Base-by-base conservation (phyloP, 2,113 vertebrate genomes). In the Tyrannus savana region DNA sequence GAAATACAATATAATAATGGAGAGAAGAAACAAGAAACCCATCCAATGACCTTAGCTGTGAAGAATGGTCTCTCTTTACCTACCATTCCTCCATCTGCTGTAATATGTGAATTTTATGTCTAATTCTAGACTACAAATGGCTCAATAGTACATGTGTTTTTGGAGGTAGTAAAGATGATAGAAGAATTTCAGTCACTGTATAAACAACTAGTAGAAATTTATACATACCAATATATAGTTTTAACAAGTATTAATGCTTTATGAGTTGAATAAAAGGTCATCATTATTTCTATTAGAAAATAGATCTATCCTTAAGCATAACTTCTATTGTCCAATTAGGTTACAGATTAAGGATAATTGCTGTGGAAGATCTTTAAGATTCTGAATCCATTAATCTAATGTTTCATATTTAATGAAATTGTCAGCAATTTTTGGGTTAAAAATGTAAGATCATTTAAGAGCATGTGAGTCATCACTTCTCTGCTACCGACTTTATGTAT, bases 331-430 rank as follows among this genome's bases (percentile, higher is more conserved):
- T 44, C 44, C 56, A 64, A 39, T 84, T 89, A 94, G 10, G 13
- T 64, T 89, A 81, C 46, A 89, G 87, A 90, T 84, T 93, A 81
- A 90, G 33, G 68, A 78, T 63, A 90, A 84, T 81, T 87, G 64
- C 23, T 71, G 21, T 44, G 56, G 68, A 86, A 81, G 66, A 78
- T 59, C 22, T 81, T 90, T 81, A 77, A 63, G 50, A 75, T 63
- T 94, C 33, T 81, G 69, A 72, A 78, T 78, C 56, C 15, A 92
- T 81, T 95, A 62, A 91, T 91, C 35, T 82, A 64, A 75, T 73
- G 17, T 87, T 97, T 95, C 60, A 78, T 94, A 74, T 82, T 95
- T 95, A 95, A 95, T 92, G 74, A 95, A 72, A 87, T 87, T 50
- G 17, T 91, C 73, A 90, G 63, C 68, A 89, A 44, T 79, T 91